Base-by-base conservation (phyloP, 2,888 invertebrate species). In the Limnephilus lunatus region DNA sequence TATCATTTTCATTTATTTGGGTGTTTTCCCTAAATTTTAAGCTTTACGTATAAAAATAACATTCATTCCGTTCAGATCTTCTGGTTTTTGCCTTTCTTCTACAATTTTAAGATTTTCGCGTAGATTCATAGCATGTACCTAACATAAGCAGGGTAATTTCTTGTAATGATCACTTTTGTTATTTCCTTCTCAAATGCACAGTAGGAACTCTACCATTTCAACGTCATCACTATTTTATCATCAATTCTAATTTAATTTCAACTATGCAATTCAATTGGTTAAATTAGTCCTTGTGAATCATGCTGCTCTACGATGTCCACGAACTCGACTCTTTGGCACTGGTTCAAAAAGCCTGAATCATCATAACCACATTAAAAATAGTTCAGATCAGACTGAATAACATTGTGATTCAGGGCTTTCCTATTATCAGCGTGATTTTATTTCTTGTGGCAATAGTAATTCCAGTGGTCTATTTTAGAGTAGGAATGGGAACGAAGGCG, bases 401-500 rank as follows among this genome's bases (percentile, higher is more conserved):
- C 83, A 32, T 19, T 83, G 35, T 83, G 39, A 39, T 32, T 35
- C 32, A 39, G 14, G 19, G 19, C 25, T 25, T 83, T 25, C 32
- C 25, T 35, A 25, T 83, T 83, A 32, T 83, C 39, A 25, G 35
- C 39, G 39, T 83, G 2, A 83, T 32, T 35, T 32, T 35, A 31
- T 90, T 30, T 90, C 48, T 19, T 15, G 39, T 39, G 32, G 85
- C 85, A 25, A 9, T 68, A 68, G 68, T 68, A 25, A 35, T 91
- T 90, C 85, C 83, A 83, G 83, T 81, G 91, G 68, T 89, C 89
- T 83, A 83, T 89, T 91, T 91, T 83, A 68, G 68, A 83, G 31
- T 82, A 53, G 91, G 89, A 91, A 91, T 89, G 88, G 68, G 82
- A 68, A 35, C 82, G 53, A 32, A 44, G 82, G 44, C 31, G 48